phyloP scores from a whole-genome alignment of 2,797 vertebrate genomes.

The Squalus acanthias region DNA sequence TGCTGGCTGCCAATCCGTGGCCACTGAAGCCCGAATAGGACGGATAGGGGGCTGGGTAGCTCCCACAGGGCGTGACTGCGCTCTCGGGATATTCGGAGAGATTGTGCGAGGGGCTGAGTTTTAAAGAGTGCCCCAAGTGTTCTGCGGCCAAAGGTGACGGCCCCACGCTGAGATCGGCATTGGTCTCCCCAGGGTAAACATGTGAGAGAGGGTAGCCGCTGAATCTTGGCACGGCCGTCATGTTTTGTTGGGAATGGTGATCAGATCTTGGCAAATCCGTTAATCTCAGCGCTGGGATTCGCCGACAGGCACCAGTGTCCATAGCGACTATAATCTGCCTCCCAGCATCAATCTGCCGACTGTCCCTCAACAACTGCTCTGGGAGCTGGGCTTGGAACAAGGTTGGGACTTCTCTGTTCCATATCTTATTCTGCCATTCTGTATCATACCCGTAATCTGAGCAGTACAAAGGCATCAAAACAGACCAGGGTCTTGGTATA shows the following conservation, averaged over 20 bases:
- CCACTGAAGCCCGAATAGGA: slow-evolving; percentile 65
- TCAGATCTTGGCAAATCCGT: slow-evolving; percentile 56
- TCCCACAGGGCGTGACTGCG: slow-evolving; percentile 69
- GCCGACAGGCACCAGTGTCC: slow-evolving; percentile 50
- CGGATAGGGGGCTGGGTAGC: slow-evolving; percentile 64
- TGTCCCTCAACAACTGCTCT: no score
- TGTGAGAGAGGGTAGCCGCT: slow-evolving; percentile 62
- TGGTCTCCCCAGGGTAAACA: slow-evolving; percentile 59
- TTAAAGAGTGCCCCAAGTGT: slow-evolving; percentile 61
- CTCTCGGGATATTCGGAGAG: slow-evolving; percentile 65
- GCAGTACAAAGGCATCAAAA: slow-evolving; percentile 92
- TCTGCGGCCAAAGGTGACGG: slow-evolving; percentile 59
- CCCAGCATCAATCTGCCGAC: background rate
- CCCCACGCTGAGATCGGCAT: slow-evolving; percentile 59
- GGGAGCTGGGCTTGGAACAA: background rate
- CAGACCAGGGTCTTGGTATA: slow-evolving; percentile 90
- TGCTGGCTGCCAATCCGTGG: slow-evolving; percentile 64
- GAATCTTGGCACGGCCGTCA: slow-evolving; percentile 61
- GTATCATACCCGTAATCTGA: slow-evolving; percentile 86
- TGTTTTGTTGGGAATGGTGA: slow-evolving; percentile 56
- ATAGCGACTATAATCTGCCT: slow-evolving; percentile 38
- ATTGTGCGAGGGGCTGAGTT: slow-evolving; percentile 62
- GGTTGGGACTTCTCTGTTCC: slow-evolving; percentile 50
- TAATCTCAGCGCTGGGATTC: slow-evolving; percentile 53
- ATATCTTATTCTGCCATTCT: slow-evolving; percentile 80